phyloP scores from a whole-genome alignment of 2,113 vertebrate species.

The Mormyrus iriodes region DNA sequence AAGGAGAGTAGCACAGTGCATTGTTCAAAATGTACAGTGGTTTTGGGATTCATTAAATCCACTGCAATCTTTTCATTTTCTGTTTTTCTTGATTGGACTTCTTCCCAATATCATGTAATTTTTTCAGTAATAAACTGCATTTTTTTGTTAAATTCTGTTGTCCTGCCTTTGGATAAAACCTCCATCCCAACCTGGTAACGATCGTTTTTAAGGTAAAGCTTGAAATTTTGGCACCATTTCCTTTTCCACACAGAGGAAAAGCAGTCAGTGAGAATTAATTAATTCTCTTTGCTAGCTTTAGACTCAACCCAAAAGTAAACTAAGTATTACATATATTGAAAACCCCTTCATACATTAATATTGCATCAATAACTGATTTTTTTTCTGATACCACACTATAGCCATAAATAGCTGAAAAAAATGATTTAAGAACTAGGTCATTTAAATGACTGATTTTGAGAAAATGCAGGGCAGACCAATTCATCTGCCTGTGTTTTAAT shows the following conservation, averaged over 20 bases:
- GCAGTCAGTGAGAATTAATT: background rate
- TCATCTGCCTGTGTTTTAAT: constrained; percentile 15
- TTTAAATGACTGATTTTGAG: background rate
- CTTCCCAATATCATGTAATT: background rate
- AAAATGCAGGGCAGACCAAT: constrained; percentile 8
- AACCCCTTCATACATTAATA: too few species aligned
- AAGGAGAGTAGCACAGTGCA: background rate
- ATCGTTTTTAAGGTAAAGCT: background rate
- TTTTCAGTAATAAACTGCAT: background rate
- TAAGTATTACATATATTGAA: background rate
- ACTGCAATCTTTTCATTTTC: background rate
- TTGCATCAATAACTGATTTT: background rate
- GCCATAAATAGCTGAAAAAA: background rate
- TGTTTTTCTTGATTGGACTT: background rate
- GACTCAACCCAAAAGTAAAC: background rate
- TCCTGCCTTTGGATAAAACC: background rate
- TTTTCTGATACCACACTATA: background rate
- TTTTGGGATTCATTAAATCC: background rate
- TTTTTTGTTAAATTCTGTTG: background rate
- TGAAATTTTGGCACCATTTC: background rate
- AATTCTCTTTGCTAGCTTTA: background rate
- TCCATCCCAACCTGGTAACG: background rate
- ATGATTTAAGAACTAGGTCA: background rate
- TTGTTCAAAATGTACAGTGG: background rate
- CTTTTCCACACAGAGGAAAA: background rate